These are phyloP conservation scores for Takifugu rubripes DNA, from an alignment of 2,797 vertebrate species.

Conservation along the genomic window DNA sequence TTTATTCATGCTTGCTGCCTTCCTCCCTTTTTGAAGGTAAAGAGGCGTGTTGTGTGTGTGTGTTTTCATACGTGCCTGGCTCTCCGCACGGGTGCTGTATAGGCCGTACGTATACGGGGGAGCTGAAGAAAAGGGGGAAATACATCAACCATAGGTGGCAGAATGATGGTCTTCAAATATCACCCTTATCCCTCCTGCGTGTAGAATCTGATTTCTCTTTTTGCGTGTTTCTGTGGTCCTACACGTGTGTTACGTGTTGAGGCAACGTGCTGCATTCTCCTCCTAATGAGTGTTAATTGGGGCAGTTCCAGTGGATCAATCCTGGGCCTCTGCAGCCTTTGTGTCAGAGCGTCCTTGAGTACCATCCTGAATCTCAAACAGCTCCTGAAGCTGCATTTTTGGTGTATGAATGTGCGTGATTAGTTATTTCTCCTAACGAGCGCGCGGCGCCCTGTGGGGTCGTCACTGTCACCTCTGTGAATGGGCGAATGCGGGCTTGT, in stretches of 20 bases:
- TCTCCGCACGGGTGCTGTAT: slow-evolving; percentile 22
- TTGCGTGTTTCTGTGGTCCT: not conserved
- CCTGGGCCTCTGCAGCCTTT: no score
- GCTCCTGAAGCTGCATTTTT: no score
- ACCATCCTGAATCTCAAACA: no score
- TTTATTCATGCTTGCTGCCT: slow-evolving; percentile 72
- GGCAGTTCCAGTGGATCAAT: no score
- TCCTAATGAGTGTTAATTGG: no score
- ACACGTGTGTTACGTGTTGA: not conserved
- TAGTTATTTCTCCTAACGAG: no score
- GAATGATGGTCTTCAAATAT: slow-evolving; percentile 33
- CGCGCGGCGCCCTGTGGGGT: no score
- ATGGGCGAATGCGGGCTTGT: no score
- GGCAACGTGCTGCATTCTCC: no score
- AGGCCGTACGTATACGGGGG: slow-evolving; percentile 11
- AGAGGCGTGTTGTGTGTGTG: slow-evolving; percentile 51
- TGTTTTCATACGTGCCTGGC: slow-evolving; percentile 29
- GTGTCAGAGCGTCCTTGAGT: no score
- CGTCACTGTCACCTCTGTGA: no score
- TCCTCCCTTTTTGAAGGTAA: slow-evolving; percentile 70
- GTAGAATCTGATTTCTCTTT: slow-evolving; percentile 6
- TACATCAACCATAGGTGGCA: slow-evolving; percentile 35
- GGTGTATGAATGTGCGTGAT: no score
- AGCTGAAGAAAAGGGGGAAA: slow-evolving; percentile 21
- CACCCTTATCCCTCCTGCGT: slow-evolving; percentile 15